These are phyloP conservation scores for Malachius bipustulatus DNA, from an alignment of 2,888 invertebrate genomes.

Conservation along the genomic window DNA sequence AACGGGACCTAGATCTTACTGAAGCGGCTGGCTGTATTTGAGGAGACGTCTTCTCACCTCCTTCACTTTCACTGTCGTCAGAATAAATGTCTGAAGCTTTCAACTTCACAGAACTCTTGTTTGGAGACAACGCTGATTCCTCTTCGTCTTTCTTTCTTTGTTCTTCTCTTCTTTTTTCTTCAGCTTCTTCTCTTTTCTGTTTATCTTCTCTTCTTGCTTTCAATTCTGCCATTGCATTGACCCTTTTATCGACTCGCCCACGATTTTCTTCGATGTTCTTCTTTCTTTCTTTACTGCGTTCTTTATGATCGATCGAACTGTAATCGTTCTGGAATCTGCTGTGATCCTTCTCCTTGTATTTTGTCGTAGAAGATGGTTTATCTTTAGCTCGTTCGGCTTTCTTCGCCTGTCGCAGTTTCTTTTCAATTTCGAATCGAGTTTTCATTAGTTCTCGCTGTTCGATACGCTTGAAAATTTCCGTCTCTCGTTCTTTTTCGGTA, in stretches of 20 bases:
- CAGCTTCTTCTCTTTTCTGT: constrained; percentile 47
- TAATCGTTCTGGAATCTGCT: constrained; percentile 31
- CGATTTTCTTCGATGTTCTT: constrained; percentile 82
- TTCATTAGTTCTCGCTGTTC: constrained; percentile 90
- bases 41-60: constrained; percentile 24
- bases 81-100: constrained; percentile 95
- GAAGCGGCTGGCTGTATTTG: constrained; percentile 25
- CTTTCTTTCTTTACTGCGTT: constrained; percentile 72
- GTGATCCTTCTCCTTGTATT: constrained; percentile 54
- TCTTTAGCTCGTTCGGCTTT: constrained; percentile 58
- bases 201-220: constrained; percentile 87
- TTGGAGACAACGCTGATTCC: constrained; percentile 36
- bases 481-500: constrained; percentile 95
- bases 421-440: constrained; percentile 91
- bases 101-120: constrained; percentile 63
- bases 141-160: constrained; percentile 49
- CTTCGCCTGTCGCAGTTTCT: constrained; percentile 76
- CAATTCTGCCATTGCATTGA: constrained; percentile 86
- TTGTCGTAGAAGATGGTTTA: constrained; percentile 52
- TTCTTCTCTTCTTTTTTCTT: constrained; percentile 47
- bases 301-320: constrained; percentile 55
- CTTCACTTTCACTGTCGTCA: constrained; percentile 63
- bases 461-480: constrained; percentile 92
- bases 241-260: constrained; percentile 68
- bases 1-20: constrained; percentile 29